A percentile compares a stretch with the other conserved stretches of the same genome.
Conservation (phyloP, 2,797 vertebrate species). For the Choloepus didactylus region DNA sequence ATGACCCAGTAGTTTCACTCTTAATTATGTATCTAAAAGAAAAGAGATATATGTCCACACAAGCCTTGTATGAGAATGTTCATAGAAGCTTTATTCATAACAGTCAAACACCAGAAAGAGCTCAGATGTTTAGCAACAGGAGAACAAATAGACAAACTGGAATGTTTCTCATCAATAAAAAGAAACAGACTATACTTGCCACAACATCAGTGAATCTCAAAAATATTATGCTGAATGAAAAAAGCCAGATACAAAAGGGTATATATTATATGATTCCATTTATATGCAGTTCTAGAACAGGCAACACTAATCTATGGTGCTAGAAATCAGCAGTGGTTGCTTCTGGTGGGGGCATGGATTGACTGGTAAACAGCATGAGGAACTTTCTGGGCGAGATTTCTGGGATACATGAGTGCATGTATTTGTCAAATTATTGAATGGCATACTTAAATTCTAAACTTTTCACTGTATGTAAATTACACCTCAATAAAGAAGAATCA, state of each 20-base stretch:
- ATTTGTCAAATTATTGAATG: background rate
- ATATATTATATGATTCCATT: background rate
- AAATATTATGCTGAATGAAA: background rate
- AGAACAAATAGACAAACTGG: background rate
- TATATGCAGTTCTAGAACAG: background rate
- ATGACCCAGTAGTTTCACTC: background rate
- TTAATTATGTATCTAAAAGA: background rate
- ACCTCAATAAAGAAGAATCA: background rate
- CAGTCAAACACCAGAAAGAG: background rate
- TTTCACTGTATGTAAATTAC: background rate
- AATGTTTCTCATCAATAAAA: background rate
- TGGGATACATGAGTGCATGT: background rate
- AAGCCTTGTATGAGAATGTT: conserved; percentile 39
- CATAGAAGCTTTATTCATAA: background rate
- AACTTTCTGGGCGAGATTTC: background rate
- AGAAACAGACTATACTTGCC: background rate
- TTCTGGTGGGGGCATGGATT: background rate
- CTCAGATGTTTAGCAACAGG: background rate
- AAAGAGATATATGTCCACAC: background rate
- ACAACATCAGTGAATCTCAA: background rate
- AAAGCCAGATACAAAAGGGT: background rate
- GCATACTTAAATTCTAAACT: background rate
- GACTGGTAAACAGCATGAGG: background rate
- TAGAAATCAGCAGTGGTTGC: background rate
- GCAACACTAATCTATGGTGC: background rate